Percentiles rank a stretch among this genome's conserved stretches.
These are phyloP conservation scores for Leptothorax acervorum DNA, from an alignment of 2,888 invertebrate species.

Conservation along the genomic window DNA sequence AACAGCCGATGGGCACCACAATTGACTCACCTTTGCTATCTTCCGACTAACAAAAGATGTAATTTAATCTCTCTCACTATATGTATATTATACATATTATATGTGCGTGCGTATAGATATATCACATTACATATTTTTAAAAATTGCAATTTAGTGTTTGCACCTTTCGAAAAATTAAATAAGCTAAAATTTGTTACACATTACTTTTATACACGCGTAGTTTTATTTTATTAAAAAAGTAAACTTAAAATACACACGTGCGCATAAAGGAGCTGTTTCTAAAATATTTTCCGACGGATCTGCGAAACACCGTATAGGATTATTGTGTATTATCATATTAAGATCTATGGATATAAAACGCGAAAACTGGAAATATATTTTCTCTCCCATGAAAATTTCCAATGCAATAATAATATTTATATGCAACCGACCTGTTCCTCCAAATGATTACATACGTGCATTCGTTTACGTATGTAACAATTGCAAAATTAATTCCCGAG, in stretches of 20 bases:
- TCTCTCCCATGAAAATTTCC: not conserved
- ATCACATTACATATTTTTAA: not conserved
- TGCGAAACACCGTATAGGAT: not conserved
- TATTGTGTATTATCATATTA: not conserved
- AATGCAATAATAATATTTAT: not conserved
- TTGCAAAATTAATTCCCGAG: constrained; percentile 65
- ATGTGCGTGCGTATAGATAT: not conserved
- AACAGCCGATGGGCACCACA: not conserved
- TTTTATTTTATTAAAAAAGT: not conserved
- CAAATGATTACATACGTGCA: constrained; percentile 43
- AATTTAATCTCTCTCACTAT: not conserved
- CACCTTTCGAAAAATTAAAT: not conserved
- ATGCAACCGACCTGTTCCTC: constrained; percentile 33
- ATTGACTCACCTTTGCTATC: constrained; percentile 2
- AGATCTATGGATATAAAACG: not conserved
- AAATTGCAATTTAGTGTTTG: not conserved
- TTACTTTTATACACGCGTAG: not conserved
- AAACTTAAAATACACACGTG: not conserved
- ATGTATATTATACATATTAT: not conserved
- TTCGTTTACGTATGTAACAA: constrained; percentile 50
- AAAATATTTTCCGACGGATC: not conserved
- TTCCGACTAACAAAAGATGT: not conserved
- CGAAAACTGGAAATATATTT: not conserved
- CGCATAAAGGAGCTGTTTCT: not conserved
- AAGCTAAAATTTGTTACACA: not conserved